Base-by-base conservation (phyloP, 2,888 invertebrate genomes). In the Brachyptera putata region DNA sequence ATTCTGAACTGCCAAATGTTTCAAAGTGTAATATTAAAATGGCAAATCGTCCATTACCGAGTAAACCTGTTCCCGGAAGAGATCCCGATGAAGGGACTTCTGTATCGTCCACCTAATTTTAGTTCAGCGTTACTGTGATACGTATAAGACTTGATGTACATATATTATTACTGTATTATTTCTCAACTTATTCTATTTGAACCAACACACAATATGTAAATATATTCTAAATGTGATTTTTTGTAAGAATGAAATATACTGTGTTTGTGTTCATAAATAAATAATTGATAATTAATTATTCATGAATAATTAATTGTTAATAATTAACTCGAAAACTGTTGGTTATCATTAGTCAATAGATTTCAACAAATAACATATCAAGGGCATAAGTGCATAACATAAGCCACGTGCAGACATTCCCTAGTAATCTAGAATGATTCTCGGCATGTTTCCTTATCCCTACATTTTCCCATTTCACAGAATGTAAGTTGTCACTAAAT, bases 11-110 rank as follows among this genome's bases (percentile, higher is more conserved):
- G 60, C 76, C 79, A 63, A 76, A 61, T 26, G 49, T 60, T 4
- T 13, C 46, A n/a, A 21, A 37, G 58, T 41, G 34, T 16, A 36
- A 77, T 1, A 75, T 72, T 24, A 83, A 79, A 68, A 85, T 86
- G 84, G 77, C 83, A 25, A 83, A 85, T 68, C 77, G 86, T 65
- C 86, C 86, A n/a, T 74, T 87, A 36, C 86, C 86, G 1, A 81
- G 82, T 63, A 85, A 84, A 70, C 86, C 86, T n/a, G 58, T 18
- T 16, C 25, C 36, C 26, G 36, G 49, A 1, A 50, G 60, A 4
- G 62, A 59, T 36, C 57, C 62, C 16, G 61, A 56, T 5, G 57
- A 61, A 50, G 61, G 61, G 39, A 55, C 61, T 4, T 58, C 61
- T 18, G n/a, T n/a, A 30, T 26, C 41, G 26, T 53, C 21, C 37